Evolutionary conservation across 2,888 invertebrate species (phyloP).

Genomic region (Protophormia terraenovae): DNA sequence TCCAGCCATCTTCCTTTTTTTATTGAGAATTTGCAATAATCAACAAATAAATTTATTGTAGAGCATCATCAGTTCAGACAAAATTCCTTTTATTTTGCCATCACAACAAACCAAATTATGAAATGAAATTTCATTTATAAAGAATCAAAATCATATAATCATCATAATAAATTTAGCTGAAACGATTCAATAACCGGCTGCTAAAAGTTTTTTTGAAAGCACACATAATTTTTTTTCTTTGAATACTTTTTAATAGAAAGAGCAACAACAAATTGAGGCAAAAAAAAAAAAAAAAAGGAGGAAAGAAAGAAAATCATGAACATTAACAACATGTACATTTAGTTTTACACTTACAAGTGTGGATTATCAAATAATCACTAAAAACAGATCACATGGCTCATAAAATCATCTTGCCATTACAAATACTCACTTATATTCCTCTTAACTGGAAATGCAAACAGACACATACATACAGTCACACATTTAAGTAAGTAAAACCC

Average conservation of each 20-base stretch:
- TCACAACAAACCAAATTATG: background rate
- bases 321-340: background rate
- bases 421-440: constrained; percentile 9
- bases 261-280: background rate
- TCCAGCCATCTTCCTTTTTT: no score
- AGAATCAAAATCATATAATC: constrained; percentile 19
- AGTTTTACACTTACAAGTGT: constrained; percentile 46
- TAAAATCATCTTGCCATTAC: constrained; percentile 39
- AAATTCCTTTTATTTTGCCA: no score
- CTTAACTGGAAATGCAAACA: constrained; percentile 27
- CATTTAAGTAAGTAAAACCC: no score
- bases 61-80: no score
- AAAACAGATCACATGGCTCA: constrained; percentile 48
- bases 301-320: background rate
- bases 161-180: constrained; percentile 26
- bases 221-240: background rate
- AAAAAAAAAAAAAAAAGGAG: background rate
- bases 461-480: background rate
- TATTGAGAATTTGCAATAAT: no score
- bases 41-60: no score
- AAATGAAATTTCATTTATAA: background rate
- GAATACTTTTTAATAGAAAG: background rate
- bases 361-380: constrained; percentile 53
- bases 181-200: constrained; percentile 30
- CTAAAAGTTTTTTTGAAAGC: background rate